phyloP scores from a whole-genome alignment of 2,113 vertebrate species.

The Syrrhaptes paradoxus region DNA sequence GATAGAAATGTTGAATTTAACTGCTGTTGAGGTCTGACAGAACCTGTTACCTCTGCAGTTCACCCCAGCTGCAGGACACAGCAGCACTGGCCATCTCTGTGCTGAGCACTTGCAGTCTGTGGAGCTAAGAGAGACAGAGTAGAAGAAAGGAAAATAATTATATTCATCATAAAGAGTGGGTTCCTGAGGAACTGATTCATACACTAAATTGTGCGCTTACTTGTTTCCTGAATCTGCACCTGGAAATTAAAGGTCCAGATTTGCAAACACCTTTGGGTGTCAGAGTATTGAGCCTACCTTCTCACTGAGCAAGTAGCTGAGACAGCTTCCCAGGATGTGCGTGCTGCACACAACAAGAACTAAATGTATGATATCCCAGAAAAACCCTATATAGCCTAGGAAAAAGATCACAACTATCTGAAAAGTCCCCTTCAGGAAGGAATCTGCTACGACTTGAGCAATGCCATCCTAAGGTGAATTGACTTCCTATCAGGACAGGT shows the following conservation, averaged over 20 bases:
- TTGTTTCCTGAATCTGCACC: neutral
- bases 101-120: neutral
- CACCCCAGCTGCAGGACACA: neutral
- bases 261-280: neutral
- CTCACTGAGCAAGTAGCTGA: neutral
- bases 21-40: neutral
- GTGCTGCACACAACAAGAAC: neutral
- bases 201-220: neutral
- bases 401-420: neutral
- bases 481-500: neutral
- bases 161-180: neutral
- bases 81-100: neutral
- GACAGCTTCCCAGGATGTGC: neutral
- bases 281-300: neutral
- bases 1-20: neutral
- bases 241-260: neutral
- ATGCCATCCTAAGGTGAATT: neutral
- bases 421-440: neutral
- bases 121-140: neutral
- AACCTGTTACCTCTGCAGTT: neutral
- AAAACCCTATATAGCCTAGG: neutral
- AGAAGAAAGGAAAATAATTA: neutral
- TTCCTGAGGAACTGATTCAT: neutral
- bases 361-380: neutral
- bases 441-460: neutral